phyloP scores from a whole-genome alignment of 2,113 vertebrate genomes.

The Vanacampus margaritifer region DNA sequence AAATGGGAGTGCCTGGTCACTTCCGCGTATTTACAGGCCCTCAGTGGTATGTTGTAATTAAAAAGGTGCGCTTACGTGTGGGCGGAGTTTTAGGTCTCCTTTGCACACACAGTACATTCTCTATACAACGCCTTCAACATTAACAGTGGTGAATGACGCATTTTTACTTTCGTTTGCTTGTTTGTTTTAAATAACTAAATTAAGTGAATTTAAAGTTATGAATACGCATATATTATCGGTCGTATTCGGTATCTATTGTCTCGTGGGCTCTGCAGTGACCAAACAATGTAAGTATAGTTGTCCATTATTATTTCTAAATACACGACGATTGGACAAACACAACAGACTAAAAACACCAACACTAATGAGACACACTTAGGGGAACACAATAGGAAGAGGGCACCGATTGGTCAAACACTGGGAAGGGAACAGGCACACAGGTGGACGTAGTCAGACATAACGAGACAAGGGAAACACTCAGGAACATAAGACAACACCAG shows the following conservation, averaged over 20 bases:
- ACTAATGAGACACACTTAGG: no score
- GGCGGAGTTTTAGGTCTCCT: not conserved
- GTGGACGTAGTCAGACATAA: no score
- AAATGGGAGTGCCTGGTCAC: not conserved
- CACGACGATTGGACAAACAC: no score
- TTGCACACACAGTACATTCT: no score
- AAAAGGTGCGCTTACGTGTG: not conserved
- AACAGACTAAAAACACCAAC: no score
- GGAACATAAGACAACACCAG: no score
- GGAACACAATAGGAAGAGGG: no score
- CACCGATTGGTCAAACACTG: no score
- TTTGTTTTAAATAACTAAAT: not conserved
- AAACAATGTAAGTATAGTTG: slow-evolving; percentile 15
- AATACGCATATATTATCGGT: fast-evolving
- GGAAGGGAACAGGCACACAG: no score
- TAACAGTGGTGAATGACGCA: not conserved
- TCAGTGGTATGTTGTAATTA: not conserved
- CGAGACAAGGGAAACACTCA: no score
- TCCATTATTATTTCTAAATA: not conserved
- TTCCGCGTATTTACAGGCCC: not conserved
- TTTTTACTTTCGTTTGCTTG: slow-evolving; percentile 15
- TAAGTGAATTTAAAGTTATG: slow-evolving; percentile 10
- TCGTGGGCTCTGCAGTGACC: not conserved
- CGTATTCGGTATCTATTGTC: not conserved
- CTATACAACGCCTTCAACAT: no score